Conservation (phyloP, 2,888 invertebrate genomes). For the Acholoe squamosa region DNA sequence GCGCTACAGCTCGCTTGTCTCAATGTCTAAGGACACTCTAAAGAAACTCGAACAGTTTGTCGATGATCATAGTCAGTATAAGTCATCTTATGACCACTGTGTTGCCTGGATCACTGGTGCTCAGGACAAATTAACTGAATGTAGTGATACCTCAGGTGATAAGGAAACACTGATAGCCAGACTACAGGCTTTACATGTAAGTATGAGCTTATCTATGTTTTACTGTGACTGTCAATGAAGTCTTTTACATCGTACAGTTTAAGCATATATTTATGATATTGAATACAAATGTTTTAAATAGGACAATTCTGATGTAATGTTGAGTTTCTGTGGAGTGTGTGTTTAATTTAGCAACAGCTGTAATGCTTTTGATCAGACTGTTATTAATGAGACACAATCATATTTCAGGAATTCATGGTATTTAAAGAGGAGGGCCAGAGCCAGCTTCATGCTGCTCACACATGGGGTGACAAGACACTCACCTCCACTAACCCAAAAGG, state of each 20-base stretch:
- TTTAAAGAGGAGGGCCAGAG: conserved; percentile 96
- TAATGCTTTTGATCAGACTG: no score
- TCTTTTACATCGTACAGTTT: no score
- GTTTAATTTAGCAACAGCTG: no score
- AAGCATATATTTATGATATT: no score
- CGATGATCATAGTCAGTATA: conserved; percentile 93
- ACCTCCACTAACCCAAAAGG: conserved; percentile 95
- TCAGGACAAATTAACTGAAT: conserved; percentile 92
- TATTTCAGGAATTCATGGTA: conserved; percentile 90
- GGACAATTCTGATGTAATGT: no score
- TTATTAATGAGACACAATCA: not conserved
- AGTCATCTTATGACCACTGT: conserved; percentile 89
- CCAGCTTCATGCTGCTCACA: conserved; percentile 93
- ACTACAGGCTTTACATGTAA: conserved; percentile 79
- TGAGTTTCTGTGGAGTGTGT: no score
- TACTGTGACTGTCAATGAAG: no score
- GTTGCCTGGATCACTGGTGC: conserved; percentile 93
- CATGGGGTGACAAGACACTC: conserved; percentile 93
- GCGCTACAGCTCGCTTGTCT: conserved; percentile 77
- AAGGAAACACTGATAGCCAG: conserved; percentile 79
- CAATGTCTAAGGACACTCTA: conserved; percentile 79
- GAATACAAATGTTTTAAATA: no score
- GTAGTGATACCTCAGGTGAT: conserved; percentile 87
- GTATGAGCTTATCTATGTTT: not conserved
- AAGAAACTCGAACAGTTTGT: conserved; percentile 89